Conservation (phyloP, 2,113 vertebrate species). For the Zeus faber region DNA sequence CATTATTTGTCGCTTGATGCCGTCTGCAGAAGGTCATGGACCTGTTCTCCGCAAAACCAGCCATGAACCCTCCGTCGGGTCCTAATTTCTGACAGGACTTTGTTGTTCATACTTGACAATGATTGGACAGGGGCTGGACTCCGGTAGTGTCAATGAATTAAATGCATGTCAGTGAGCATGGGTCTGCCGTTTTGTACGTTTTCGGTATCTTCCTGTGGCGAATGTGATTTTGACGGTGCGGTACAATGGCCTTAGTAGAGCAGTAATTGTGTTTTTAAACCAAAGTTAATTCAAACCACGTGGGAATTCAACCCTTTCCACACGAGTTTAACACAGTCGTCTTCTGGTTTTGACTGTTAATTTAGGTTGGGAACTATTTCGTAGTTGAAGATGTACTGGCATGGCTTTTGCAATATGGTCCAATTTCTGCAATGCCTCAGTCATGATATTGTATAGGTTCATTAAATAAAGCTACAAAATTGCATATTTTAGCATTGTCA, state of each 20-base stretch:
- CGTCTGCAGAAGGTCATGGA: conserved; percentile 26
- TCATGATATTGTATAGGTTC: too few species aligned
- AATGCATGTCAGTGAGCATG: conserved; percentile 40
- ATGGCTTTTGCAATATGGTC: too few species aligned
- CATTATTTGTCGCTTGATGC: conserved; percentile 30
- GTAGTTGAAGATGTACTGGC: too few species aligned
- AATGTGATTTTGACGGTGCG: conserved; percentile 9
- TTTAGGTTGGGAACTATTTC: too few species aligned
- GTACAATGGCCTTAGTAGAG: conserved; percentile 1
- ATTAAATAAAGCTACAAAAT: too few species aligned
- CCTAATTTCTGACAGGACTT: conserved; percentile 11
- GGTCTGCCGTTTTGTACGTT: conserved; percentile 17
- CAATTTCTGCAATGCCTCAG: too few species aligned
- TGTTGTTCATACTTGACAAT: conserved; percentile 13
- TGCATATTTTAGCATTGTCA: too few species aligned
- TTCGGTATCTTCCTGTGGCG: conserved; percentile 9
- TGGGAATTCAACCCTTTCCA: not conserved
- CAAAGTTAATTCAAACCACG: conserved; percentile 13
- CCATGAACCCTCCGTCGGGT: conserved; percentile 6
- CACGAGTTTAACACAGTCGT: too few species aligned
- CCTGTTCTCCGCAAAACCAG: conserved; percentile 28
- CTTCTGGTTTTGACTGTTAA: too few species aligned
- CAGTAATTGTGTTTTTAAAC: conserved; percentile 12
- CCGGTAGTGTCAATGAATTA: conserved; percentile 49
- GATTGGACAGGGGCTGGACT: conserved; percentile 57